Evolutionary conservation across 1,140 invertebrate genomes (phyloP).

Genomic region (Atta texana): DNA sequence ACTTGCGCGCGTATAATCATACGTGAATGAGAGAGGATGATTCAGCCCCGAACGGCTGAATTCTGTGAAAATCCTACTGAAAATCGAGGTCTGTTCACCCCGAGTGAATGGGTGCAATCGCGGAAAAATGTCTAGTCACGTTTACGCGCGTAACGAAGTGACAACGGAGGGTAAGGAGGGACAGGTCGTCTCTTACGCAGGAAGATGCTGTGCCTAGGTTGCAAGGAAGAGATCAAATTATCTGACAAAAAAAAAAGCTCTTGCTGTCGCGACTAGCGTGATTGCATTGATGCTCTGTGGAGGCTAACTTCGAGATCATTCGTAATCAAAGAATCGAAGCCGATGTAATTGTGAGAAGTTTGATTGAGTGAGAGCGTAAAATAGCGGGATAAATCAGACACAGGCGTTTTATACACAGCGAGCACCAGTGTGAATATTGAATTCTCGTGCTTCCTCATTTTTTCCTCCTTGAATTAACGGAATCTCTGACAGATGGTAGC

Average conservation of each 20-base stretch:
- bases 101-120: slow-evolving; percentile 70
- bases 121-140: slow-evolving; percentile 71
- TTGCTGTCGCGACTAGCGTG: slow-evolving; percentile 55
- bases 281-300: slow-evolving; percentile 40
- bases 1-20: slow-evolving; percentile 66
- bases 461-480: slow-evolving; percentile 23
- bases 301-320: slow-evolving; percentile 34
- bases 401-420: slow-evolving; percentile 15
- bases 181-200: slow-evolving; percentile 29
- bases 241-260: slow-evolving; percentile 54
- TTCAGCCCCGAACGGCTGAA: slow-evolving; percentile 53
- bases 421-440: slow-evolving; percentile 40
- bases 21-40: slow-evolving; percentile 63
- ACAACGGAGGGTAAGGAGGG: neutral
- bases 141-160: slow-evolving; percentile 58
- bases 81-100: slow-evolving; percentile 57
- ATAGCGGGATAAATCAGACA: slow-evolving; percentile 49
- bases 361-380: slow-evolving; percentile 38
- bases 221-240: slow-evolving; percentile 47
- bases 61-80: slow-evolving; percentile 64
- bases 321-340: slow-evolving; percentile 52
- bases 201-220: slow-evolving; percentile 1
- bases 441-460: slow-evolving; percentile 7
- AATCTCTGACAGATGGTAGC: slow-evolving; percentile 45
- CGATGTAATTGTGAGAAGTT: slow-evolving; percentile 36